Evolutionary conservation across 2,888 invertebrate species (phyloP).

Genomic region (Drosophila silvestris): DNA sequence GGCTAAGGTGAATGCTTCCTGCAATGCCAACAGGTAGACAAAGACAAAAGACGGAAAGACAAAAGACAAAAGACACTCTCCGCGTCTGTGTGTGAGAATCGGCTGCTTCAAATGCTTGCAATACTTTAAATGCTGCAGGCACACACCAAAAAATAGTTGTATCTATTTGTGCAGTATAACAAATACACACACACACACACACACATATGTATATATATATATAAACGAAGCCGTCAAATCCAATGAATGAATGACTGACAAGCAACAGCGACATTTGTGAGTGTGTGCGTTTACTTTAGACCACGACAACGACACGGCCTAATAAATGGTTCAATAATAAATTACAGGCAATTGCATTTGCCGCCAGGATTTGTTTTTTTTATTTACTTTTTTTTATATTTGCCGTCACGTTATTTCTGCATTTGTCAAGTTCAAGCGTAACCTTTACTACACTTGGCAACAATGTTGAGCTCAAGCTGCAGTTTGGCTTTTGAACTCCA

Average conservation of each 20-base stretch:
- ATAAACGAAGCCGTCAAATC: constrained; percentile 66
- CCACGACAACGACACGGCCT: constrained; percentile 58
- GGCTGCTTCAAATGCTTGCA: constrained; percentile 65
- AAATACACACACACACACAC: constrained; percentile 3
- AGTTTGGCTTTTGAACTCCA: not conserved
- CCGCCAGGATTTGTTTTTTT: constrained; percentile 47
- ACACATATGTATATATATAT: not conserved
- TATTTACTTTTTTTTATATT: constrained; percentile 27
- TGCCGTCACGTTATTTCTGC: constrained; percentile 77
- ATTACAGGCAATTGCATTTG: constrained; percentile 49
- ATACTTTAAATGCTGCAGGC: constrained; percentile 49
- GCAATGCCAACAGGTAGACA: constrained; percentile 81
- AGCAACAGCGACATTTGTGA: constrained; percentile 70
- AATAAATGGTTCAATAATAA: constrained; percentile 80
- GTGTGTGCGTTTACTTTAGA: constrained; percentile 25
- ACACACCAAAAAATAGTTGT: constrained; percentile 65
- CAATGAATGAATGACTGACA: constrained; percentile 74
- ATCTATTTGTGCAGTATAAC: constrained; percentile 54
- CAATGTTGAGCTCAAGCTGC: constrained; percentile 15
- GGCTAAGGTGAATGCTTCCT: constrained; percentile 75
- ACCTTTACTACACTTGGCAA: constrained; percentile 56
- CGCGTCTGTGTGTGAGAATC: constrained; percentile 67
- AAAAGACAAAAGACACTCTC: constrained; percentile 9
- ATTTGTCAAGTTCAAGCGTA: constrained; percentile 80
- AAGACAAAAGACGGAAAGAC: constrained; percentile 55